phyloP scores from a whole-genome alignment of 1,140 invertebrate species.

The Scylla paramamosain region DNA sequence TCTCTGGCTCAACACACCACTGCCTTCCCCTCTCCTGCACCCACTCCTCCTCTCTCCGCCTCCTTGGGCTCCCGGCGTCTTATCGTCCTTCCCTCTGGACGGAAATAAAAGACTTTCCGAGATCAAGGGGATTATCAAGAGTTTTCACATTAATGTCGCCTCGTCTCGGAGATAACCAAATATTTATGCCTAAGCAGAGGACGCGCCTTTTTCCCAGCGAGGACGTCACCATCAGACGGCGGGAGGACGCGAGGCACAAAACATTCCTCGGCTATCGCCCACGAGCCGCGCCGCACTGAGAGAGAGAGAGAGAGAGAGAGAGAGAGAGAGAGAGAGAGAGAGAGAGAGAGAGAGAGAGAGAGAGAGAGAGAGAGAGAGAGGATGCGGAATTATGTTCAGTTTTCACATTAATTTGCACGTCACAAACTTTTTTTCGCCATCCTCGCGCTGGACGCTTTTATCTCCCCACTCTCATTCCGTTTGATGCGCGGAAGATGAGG shows the following conservation, averaged over 20 bases:
- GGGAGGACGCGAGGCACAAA: neutral
- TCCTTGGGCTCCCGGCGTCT: neutral
- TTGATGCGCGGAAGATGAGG: neutral
- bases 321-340: too few species aligned
- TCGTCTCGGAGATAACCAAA: slow-evolving; percentile 21
- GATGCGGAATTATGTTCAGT: neutral
- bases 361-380: neutral
- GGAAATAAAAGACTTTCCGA: slow-evolving; percentile 24
- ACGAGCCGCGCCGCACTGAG: neutral
- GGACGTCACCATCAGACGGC: neutral
- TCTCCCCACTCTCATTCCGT: neutral
- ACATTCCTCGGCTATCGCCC: neutral
- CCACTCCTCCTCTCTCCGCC: neutral
- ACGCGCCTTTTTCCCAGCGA: neutral
- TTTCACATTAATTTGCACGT: neutral
- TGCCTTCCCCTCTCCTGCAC: neutral
- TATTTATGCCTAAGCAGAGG: slow-evolving; percentile 21
- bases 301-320: too few species aligned
- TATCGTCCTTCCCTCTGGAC: neutral
- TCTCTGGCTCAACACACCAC: neutral
- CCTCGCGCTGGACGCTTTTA: neutral
- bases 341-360: neutral
- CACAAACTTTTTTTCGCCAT: neutral
- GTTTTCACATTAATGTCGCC: slow-evolving; percentile 22
- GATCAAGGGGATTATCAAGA: slow-evolving; percentile 22